Percentiles rank a stretch among this genome's conserved stretches.
Evolutionary conservation across 1,140 invertebrate species (phyloP).

Genomic region (Heliconius nattereri): DNA sequence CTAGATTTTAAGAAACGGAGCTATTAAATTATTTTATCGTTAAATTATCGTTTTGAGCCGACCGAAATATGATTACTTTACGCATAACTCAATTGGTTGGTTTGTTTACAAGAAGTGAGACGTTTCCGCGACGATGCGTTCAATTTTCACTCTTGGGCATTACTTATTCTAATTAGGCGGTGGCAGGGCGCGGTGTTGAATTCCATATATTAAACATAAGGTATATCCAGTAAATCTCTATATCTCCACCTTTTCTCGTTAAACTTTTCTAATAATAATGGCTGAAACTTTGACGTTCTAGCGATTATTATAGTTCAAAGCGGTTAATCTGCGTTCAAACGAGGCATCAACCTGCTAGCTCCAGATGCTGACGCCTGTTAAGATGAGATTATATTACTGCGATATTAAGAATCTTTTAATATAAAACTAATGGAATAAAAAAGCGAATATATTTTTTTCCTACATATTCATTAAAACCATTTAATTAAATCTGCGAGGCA

Average conservation of each 20-base stretch:
- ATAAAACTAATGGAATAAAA: no score
- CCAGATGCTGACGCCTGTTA: slow-evolving; percentile 4
- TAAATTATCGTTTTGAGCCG: no score
- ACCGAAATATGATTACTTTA: no score
- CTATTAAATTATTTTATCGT: no score
- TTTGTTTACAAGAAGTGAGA: no score
- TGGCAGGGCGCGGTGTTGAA: background rate
- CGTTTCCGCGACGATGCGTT: background rate
- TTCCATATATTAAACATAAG: background rate
- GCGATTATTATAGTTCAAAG: slow-evolving; percentile 22
- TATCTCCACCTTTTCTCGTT: slow-evolving; percentile 1
- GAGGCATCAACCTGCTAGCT: background rate
- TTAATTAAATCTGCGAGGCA: no score
- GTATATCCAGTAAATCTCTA: background rate
- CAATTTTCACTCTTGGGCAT: background rate
- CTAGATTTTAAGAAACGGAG: no score
- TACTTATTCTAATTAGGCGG: background rate
- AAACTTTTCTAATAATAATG: slow-evolving; percentile 26
- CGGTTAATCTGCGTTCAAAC: slow-evolving; percentile 13
- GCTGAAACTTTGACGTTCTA: background rate
- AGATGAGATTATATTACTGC: background rate
- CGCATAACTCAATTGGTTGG: no score
- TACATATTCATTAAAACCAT: no score
- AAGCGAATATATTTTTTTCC: no score
- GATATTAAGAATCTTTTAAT: background rate